Evolutionary conservation across 2,113 vertebrate species (phyloP).

Genomic region (Dissostichus mawsoni): DNA sequence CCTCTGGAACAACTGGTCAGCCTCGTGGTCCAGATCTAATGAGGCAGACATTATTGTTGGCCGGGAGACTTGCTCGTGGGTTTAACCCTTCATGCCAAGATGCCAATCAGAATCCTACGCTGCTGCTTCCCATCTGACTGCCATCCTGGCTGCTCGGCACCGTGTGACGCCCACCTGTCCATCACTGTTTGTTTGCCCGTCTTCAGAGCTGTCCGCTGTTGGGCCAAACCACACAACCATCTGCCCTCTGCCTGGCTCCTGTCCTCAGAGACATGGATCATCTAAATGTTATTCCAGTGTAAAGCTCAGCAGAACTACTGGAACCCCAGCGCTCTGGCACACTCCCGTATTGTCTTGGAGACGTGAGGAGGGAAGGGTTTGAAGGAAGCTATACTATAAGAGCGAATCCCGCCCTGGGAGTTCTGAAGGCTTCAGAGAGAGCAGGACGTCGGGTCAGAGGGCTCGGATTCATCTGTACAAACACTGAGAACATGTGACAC

Average conservation of each 20-base stretch:
- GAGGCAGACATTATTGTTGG: constrained; percentile 74
- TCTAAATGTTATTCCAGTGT: constrained; percentile 64
- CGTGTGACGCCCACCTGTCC: constrained; percentile 70
- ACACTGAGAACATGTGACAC: constrained; percentile 36
- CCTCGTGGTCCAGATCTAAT: constrained; percentile 66
- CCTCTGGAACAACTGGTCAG: constrained; percentile 62
- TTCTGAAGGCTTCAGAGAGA: constrained; percentile 49
- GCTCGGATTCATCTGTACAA: constrained; percentile 44
- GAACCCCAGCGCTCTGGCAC: constrained; percentile 68
- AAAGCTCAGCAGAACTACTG: constrained; percentile 59
- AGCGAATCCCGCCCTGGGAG: constrained; percentile 39
- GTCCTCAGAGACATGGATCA: constrained; percentile 57
- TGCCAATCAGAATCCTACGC: constrained; percentile 61
- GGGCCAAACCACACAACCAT: constrained; percentile 73
- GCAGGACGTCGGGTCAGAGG: constrained; percentile 57
- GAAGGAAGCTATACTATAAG: constrained; percentile 35
- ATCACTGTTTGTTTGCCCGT: constrained; percentile 70
- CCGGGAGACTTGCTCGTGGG: constrained; percentile 5
- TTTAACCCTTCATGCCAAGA: constrained; percentile 56
- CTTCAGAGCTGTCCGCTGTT: constrained; percentile 37
- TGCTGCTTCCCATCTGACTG: constrained; percentile 62
- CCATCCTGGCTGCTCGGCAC: constrained; percentile 43
- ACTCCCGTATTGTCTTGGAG: constrained; percentile 57
- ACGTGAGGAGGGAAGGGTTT: constrained; percentile 32
- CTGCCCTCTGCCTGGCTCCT: constrained; percentile 65